Evolutionary conservation across 1,140 invertebrate species (phyloP), one percentile per base, ranked within the genome.

Genomic region (Adelges cooleyi): DNA sequence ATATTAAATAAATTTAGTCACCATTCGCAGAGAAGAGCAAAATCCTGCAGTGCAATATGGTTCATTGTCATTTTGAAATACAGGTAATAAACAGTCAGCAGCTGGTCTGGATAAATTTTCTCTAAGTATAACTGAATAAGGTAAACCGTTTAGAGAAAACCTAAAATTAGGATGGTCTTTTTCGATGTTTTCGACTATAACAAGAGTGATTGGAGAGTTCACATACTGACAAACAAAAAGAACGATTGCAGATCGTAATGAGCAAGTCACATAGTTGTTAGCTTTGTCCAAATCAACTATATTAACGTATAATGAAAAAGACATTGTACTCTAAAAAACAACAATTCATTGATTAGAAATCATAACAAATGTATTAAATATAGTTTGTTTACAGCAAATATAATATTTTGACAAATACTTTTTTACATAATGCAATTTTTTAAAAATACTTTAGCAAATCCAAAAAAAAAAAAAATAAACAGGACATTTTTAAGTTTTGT

Each of bases 1-100:
- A 25, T 27, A 5, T 33, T 36, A 3, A 50, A 15, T 65, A 65
- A 40, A 83, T 76, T 4, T 6, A 51, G 65, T 33, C 48, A 89
- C 80, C 70, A 85, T 80, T 8, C 87, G 76, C 48, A 85, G 77
- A 17, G 85, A 84, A 2, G 81, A 81, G 72, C 84, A 86, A 8
- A 86, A 73, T 9, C 85, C 85, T 15, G 84, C 84, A 46, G 87
- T 80, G 49, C 81, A 80, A n/a, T 78, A 81, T 42, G 78, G 79
- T 38, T 77, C 76, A 70, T 78, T 75, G 1, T 52, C 51, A 23
- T 48, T 50, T 48, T 82, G 74, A 17, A 80, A 75, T 2, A 82
- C 77, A 65, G 85, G 84, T 67, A 83, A 77, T 42, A 78, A 71
- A 70, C 83, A 86, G 3, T 71, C 70, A 29, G 68, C 70, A 3